Evolutionary conservation across 2,113 vertebrate species (phyloP).

Genomic region (Urocynchramus pylzowi): DNA sequence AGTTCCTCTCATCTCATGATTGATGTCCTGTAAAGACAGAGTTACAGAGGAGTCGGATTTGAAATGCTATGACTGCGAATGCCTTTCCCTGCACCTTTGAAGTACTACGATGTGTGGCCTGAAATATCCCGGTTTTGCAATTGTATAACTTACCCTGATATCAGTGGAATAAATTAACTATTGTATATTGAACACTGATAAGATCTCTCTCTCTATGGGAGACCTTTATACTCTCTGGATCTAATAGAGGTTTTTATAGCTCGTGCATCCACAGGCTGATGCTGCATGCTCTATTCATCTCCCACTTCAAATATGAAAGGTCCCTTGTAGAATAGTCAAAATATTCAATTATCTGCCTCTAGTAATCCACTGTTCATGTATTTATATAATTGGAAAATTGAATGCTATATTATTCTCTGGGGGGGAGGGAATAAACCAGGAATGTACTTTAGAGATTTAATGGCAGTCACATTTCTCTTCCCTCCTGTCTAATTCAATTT

Average conservation of each 20-base stretch:
- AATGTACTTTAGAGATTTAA: background rate
- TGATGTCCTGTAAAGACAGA: conserved; percentile 41
- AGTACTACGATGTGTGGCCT: background rate
- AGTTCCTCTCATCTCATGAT: conserved; percentile 37
- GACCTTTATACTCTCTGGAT: background rate
- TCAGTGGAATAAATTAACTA: background rate
- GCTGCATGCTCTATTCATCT: background rate
- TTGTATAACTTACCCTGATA: background rate
- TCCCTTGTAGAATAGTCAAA: conserved; percentile 6
- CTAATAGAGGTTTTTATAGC: background rate
- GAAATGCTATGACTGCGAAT: background rate
- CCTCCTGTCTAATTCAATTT: background rate
- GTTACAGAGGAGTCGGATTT: background rate
- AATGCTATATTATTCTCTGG: background rate
- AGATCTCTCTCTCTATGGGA: background rate
- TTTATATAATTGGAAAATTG: conserved; percentile 45
- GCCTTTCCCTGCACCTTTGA: conserved; percentile 9
- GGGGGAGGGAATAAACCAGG: background rate
- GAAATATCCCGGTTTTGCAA: background rate
- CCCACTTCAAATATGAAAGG: conserved; percentile 16
- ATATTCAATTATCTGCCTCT: conserved; percentile 18
- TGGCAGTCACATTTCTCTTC: conserved; percentile 2
- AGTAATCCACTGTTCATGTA: conserved; percentile 16
- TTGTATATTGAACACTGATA: background rate
- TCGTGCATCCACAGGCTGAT: background rate